These are phyloP conservation scores for Mesocricetus auratus DNA, from an alignment of 2,113 vertebrate genomes.

Conservation along the genomic window DNA sequence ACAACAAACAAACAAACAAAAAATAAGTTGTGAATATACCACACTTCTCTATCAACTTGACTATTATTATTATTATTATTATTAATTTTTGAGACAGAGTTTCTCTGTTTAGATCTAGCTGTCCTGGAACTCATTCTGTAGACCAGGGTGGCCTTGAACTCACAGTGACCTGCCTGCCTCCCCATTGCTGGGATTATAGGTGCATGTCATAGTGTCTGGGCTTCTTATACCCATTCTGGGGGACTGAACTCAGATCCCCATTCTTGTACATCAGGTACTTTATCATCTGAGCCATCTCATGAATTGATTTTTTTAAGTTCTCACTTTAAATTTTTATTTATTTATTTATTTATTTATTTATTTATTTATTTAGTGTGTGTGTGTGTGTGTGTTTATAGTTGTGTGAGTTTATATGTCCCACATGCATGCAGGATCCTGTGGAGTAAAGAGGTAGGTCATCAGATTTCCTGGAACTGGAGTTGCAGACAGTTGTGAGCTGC, in stretches of 20 bases:
- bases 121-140: not conserved
- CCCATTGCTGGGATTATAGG: no score
- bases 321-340: not conserved
- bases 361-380: not conserved
- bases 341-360: not conserved
- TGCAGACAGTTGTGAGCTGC: not conserved
- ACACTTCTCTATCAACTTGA: not conserved
- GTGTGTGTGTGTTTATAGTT: not conserved
- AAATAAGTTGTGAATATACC: no score
- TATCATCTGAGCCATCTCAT: no score
- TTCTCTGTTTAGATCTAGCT: not conserved
- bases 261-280: no score
- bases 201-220: no score
- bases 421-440: not conserved
- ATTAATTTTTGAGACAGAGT: not conserved
- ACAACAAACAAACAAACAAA: no score
- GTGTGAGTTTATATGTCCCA: not conserved
- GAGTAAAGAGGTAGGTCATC: not conserved
- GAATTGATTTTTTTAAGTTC: no score
- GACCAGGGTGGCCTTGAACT: not conserved
- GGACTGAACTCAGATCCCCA: no score
- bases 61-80: not conserved
- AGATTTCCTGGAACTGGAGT: not conserved
- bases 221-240: no score
- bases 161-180: not conserved